Percentiles rank a stretch among this genome's conserved stretches.
Evolutionary conservation across 2,797 vertebrate species (phyloP).

Genomic region (Gadopsis bispinosus): DNA sequence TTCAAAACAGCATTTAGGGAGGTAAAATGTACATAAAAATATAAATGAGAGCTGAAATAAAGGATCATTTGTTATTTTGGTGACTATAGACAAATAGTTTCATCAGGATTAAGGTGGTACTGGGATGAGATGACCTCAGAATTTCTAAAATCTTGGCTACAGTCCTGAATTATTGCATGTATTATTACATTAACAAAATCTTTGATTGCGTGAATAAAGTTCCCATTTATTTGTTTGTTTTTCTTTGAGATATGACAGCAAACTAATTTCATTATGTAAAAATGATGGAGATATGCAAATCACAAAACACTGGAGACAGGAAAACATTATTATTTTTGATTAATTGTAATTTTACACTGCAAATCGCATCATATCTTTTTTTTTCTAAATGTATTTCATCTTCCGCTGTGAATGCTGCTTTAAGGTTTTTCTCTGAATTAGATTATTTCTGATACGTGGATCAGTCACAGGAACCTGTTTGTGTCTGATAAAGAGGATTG

Average conservation of each 20-base stretch:
- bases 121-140: not conserved
- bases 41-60: not conserved
- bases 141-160: not conserved
- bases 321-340: slow-evolving; percentile 47
- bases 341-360: slow-evolving; percentile 45
- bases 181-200: slow-evolving; percentile 7
- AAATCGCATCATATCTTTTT: slow-evolving; percentile 31
- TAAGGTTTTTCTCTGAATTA: slow-evolving; percentile 29
- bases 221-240: slow-evolving; percentile 20
- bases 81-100: not conserved
- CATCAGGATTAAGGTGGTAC: not conserved
- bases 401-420: slow-evolving; percentile 10
- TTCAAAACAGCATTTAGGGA: not conserved
- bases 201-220: slow-evolving; percentile 19
- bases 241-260: slow-evolving; percentile 12
- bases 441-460: slow-evolving; percentile 50
- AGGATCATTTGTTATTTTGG: not conserved
- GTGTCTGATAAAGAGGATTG: slow-evolving; percentile 51
- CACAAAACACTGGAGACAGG: slow-evolving; percentile 5
- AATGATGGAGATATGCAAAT: slow-evolving; percentile 23
- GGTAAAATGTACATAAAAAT: not conserved
- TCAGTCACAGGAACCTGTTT: slow-evolving; percentile 55
- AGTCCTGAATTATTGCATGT: not conserved
- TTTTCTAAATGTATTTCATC: slow-evolving; percentile 14
- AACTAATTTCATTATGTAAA: slow-evolving; percentile 19